Evolutionary conservation across 2,113 vertebrate species (phyloP).

Genomic region (Corythoichthys intestinalis): DNA sequence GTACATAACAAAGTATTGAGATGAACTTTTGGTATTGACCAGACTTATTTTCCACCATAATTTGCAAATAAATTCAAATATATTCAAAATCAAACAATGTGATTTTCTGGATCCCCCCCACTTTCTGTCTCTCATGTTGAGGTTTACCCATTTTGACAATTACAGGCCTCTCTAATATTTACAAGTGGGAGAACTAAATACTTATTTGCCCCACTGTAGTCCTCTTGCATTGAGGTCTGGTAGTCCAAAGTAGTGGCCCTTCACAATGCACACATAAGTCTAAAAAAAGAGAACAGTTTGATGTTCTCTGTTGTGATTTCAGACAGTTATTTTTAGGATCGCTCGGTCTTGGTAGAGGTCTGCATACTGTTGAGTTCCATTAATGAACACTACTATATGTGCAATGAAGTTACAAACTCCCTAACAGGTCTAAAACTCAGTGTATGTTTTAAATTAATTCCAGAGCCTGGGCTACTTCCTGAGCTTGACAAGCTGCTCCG

Average conservation of each 20-base stretch:
- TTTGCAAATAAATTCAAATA: no score
- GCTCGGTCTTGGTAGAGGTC: neutral
- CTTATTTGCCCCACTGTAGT: neutral
- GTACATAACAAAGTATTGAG: no score
- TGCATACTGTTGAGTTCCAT: constrained; percentile 2
- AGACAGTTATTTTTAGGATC: neutral
- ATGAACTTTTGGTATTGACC: no score
- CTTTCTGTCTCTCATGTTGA: no score
- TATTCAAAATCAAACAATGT: no score
- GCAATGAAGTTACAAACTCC: constrained; percentile 24
- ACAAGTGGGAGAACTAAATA: no score
- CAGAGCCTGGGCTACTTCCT: constrained; percentile 56
- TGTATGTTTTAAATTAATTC: constrained; percentile 59
- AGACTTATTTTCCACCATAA: no score
- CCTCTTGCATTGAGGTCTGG: neutral
- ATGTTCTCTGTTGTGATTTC: neutral
- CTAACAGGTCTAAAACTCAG: constrained; percentile 15
- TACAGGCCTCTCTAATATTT: no score
- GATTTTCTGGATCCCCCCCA: no score
- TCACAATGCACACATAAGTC: neutral
- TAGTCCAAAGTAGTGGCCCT: neutral
- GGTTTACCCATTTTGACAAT: no score
- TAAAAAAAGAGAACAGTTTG: neutral
- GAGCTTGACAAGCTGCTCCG: constrained; percentile 59
- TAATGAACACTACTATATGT: constrained; percentile 10